Evolutionary conservation across 2,113 vertebrate genomes (phyloP).

Genomic region (Oreamnos americanus): DNA sequence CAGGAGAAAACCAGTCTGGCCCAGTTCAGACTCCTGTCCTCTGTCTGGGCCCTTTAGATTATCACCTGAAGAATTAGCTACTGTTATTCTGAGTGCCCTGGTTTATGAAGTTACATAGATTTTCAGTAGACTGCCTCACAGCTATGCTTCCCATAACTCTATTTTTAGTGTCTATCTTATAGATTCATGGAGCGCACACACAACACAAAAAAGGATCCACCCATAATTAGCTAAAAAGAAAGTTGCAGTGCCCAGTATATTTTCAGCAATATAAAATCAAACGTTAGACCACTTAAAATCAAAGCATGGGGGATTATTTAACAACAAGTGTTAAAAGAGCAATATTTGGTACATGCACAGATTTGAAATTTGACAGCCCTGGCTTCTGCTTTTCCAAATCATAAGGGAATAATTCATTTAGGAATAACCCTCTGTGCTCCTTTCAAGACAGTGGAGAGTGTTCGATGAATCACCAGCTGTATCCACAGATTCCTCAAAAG

Average conservation of each 20-base stretch:
- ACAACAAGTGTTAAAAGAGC: neutral
- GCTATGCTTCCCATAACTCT: neutral
- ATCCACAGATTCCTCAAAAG: neutral
- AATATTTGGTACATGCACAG: neutral
- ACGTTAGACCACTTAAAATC: neutral
- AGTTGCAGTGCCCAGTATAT: neutral
- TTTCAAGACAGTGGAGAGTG: neutral
- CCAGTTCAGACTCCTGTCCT: too few species aligned
- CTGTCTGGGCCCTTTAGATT: too few species aligned
- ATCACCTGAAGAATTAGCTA: too few species aligned
- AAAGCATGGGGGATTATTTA: neutral
- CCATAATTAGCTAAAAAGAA: neutral
- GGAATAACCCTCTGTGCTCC: neutral
- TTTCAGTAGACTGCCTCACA: neutral
- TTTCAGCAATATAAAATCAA: neutral
- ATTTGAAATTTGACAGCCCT: neutral
- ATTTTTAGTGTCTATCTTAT: neutral
- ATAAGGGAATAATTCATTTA: neutral
- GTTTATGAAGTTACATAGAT: neutral
- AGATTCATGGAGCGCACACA: too few species aligned
- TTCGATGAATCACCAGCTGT: neutral
- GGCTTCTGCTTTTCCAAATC: neutral
- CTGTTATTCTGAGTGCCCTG: too few species aligned
- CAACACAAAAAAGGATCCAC: neutral
- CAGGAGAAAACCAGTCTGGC: rapidly evolving